Conservation (phyloP, 2,888 invertebrate species). For the Isotomurus palustris region DNA sequence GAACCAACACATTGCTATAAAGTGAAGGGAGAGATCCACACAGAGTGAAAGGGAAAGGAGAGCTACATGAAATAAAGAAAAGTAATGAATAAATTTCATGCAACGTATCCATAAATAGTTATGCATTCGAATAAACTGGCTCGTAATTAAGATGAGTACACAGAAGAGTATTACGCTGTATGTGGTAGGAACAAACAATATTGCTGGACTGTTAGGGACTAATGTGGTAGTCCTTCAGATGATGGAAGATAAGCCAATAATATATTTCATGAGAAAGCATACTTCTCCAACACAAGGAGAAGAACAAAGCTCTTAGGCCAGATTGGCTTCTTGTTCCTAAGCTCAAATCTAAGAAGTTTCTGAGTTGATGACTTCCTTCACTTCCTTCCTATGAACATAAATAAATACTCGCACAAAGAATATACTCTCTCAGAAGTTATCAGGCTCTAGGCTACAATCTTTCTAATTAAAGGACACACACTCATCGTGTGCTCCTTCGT, state of each 20-base stretch:
- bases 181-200: no score
- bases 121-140: slow-evolving; percentile 29
- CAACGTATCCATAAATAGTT: slow-evolving; percentile 40
- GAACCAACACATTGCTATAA: no score
- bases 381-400: no score
- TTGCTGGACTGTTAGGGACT: no score
- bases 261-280: background rate
- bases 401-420: background rate
- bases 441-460: slow-evolving; percentile 1
- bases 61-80: slow-evolving; percentile 10
- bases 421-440: background rate
- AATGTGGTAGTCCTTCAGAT: no score
- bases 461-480: slow-evolving; percentile 9
- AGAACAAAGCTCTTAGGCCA: slow-evolving; percentile 7
- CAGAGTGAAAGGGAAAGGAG: no score
- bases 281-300: no score
- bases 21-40: no score
- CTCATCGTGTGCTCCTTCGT: background rate
- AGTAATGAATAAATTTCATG: slow-evolving; percentile 18
- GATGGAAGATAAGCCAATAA: slow-evolving; percentile 7
- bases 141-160: slow-evolving; percentile 41
- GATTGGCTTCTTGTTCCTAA: background rate
- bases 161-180: no score
- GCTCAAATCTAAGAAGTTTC: background rate
- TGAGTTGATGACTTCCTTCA: slow-evolving; percentile 2